A percentile compares a stretch with the other conserved stretches of the same genome.
phyloP scores from a whole-genome alignment of 2,888 invertebrate species.

The Caradrina clavipalpis region DNA sequence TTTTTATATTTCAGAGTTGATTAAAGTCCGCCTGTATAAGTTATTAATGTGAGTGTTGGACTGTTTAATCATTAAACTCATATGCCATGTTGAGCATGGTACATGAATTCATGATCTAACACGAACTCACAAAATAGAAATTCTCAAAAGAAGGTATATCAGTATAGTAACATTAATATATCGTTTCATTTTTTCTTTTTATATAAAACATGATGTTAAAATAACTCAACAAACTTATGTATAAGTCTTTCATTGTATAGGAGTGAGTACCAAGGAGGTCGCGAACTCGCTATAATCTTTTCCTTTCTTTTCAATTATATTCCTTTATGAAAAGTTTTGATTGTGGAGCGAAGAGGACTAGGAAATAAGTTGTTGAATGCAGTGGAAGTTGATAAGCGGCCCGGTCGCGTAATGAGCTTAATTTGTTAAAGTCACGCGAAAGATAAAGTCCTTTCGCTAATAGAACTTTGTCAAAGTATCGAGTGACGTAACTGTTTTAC shows the following conservation, averaged over 20 bases:
- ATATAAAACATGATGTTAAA: conserved; percentile 12
- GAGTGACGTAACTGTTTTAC: conserved; percentile 23
- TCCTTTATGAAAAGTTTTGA: conserved; percentile 60
- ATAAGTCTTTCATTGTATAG: conserved; percentile 26
- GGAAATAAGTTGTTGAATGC: conserved; percentile 71
- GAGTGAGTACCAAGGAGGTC: conserved; percentile 46
- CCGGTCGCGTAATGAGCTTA: conserved; percentile 80
- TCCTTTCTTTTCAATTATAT: conserved; percentile 60
- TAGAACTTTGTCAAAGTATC: conserved; percentile 72
- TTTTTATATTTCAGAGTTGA: too few species aligned
- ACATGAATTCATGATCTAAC: too few species aligned
- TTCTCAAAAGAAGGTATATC: background rate
- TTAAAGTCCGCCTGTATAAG: too few species aligned
- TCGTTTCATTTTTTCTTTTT: background rate
- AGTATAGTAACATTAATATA: background rate
- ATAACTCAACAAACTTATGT: conserved; percentile 19
- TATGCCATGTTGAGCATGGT: too few species aligned
- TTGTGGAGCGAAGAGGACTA: conserved; percentile 46
- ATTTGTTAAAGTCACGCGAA: conserved; percentile 83
- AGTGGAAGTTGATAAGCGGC: conserved; percentile 65
- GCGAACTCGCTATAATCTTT: conserved; percentile 47
- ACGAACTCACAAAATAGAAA: too few species aligned
- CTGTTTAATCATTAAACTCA: too few species aligned
- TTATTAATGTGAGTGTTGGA: too few species aligned
- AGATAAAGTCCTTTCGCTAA: conserved; percentile 74